Conservation (phyloP, 2,797 vertebrate species). For the Oreortyx pictus region DNA sequence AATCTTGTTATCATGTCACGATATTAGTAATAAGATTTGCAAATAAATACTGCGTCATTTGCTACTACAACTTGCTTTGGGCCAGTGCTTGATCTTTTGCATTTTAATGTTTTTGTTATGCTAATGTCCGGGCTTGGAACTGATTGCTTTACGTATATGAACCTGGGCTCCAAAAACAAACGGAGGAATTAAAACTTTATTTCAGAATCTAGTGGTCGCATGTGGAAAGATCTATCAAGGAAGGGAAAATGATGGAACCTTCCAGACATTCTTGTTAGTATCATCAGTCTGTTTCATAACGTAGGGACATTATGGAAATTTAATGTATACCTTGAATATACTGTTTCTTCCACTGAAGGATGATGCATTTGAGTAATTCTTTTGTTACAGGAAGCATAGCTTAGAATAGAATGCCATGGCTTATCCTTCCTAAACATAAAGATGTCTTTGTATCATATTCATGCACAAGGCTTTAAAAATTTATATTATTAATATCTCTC, state of each 20-base stretch:
- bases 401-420: constrained; percentile 26
- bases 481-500: not conserved
- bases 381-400: constrained; percentile 3
- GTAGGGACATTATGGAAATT: not conserved
- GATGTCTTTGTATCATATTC: not conserved
- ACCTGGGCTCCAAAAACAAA: not conserved
- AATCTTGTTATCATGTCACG: not conserved
- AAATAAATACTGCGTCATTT: not conserved
- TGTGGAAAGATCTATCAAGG: not conserved
- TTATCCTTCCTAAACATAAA: constrained; percentile 24
- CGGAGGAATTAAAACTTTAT: not conserved
- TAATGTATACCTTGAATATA: not conserved
- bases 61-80: not conserved
- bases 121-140: not conserved
- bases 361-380: not conserved
- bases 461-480: not conserved
- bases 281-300: not conserved
- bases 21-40: not conserved
- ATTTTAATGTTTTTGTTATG: not conserved
- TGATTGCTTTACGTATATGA: not conserved
- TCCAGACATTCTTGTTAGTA: not conserved
- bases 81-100: not conserved
- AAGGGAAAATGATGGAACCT: not conserved
- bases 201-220: not conserved
- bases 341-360: not conserved